phyloP scores from a whole-genome alignment of 2,113 vertebrate genomes.

The Pseudolaguvia tuberculata region DNA sequence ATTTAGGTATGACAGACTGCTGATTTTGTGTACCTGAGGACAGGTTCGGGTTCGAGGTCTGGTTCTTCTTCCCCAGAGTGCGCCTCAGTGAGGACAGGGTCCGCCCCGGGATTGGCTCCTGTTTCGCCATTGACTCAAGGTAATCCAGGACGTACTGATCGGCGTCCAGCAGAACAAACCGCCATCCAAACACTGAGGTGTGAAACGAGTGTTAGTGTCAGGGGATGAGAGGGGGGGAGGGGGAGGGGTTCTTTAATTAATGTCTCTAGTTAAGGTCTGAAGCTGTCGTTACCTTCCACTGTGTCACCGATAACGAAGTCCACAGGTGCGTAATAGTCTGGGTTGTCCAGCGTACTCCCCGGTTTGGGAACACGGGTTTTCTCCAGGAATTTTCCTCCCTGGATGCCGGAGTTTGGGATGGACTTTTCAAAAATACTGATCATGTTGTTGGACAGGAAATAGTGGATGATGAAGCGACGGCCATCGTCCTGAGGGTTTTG shows the following conservation, averaged over 20 bases:
- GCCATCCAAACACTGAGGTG: constrained; percentile 78
- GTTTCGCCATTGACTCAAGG: constrained; percentile 70
- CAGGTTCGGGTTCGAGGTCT: background rate
- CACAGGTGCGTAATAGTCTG: constrained; percentile 75
- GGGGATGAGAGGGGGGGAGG: too few relatives aligned
- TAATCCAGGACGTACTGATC: constrained; percentile 80
- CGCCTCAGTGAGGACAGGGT: constrained; percentile 72
- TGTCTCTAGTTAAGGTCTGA: background rate
- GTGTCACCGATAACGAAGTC: constrained; percentile 83
- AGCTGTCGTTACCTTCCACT: constrained; percentile 75
- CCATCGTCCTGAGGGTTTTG: constrained; percentile 71
- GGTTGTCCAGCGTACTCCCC: constrained; percentile 67
- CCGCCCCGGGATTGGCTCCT: constrained; percentile 65
- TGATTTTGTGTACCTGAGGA: background rate
- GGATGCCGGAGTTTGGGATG: constrained; percentile 79
- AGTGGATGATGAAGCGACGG: constrained; percentile 81
- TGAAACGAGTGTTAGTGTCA: background rate
- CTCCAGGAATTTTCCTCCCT: constrained; percentile 78
- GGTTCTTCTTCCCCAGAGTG: constrained; percentile 36
- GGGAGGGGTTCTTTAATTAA: too few relatives aligned
- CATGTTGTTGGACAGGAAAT: constrained; percentile 77
- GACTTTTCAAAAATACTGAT: constrained; percentile 85
- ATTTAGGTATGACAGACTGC: background rate
- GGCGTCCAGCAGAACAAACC: constrained; percentile 78
- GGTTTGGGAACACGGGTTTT: constrained; percentile 79